A percentile compares a stretch with the other conserved stretches of the same genome.
These are phyloP conservation scores for Mesoclemmys tuberculata DNA, from an alignment of 2,113 vertebrate species.

Conservation along the genomic window DNA sequence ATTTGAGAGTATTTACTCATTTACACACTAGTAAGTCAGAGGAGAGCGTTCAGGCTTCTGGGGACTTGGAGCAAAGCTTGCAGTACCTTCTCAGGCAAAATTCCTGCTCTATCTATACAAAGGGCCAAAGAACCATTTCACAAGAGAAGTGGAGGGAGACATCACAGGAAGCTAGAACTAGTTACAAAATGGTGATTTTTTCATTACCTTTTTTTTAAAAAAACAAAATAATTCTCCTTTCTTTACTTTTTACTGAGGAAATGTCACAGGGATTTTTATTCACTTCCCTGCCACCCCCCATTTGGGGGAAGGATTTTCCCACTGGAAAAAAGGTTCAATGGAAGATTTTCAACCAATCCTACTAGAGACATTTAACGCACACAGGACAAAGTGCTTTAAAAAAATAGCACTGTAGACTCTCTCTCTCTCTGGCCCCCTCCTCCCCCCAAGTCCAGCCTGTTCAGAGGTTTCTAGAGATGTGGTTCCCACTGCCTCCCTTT, in stretches of 20 bases:
- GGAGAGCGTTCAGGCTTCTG: not conserved
- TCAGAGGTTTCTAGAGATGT: not conserved
- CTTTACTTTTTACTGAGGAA: not conserved
- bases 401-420: slow-evolving; percentile 64
- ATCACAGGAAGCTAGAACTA: not conserved
- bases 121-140: not conserved
- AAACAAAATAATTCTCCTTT: not conserved
- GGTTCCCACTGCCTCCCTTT: not conserved
- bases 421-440: no score
- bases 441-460: slow-evolving; percentile 69
- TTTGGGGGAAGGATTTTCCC: not conserved
- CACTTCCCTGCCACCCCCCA: not conserved
- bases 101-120: not conserved
- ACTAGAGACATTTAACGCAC: slow-evolving; percentile 14
- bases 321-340: not conserved
- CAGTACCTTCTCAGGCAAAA: accelerated
- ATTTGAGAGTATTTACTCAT: not conserved
- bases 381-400: slow-evolving; percentile 58
- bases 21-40: not conserved
- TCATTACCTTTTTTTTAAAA: not conserved
- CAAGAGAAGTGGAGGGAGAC: accelerated
- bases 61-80: not conserved
- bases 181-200: not conserved
- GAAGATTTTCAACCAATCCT: slow-evolving; percentile 38
- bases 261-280: not conserved